These are phyloP conservation scores for Phortica magna DNA, from an alignment of 2,888 invertebrate genomes.

Conservation along the genomic window DNA sequence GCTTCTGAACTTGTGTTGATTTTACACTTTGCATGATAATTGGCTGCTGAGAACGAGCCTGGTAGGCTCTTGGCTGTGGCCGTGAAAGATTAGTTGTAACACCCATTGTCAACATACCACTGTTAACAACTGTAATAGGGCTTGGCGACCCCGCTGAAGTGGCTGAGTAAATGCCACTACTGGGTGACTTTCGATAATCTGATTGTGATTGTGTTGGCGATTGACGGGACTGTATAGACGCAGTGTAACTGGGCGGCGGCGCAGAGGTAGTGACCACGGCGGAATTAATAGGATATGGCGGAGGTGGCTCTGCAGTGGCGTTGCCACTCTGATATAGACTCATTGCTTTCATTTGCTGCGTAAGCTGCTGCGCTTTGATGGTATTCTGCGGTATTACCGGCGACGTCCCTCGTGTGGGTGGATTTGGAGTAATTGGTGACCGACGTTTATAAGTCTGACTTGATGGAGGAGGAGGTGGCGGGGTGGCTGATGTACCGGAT, in stretches of 20 bases:
- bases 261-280: slow-evolving; percentile 68
- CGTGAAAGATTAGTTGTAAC: slow-evolving; percentile 79
- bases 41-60: slow-evolving; percentile 93
- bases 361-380: slow-evolving; percentile 90
- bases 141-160: slow-evolving; percentile 91
- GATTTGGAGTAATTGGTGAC: slow-evolving; percentile 82
- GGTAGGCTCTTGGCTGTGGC: slow-evolving; percentile 90
- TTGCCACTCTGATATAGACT: slow-evolving; percentile 85
- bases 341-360: slow-evolving; percentile 92
- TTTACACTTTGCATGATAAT: slow-evolving; percentile 98
- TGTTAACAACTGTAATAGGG: slow-evolving; percentile 85
- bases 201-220: slow-evolving; percentile 87
- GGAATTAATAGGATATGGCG: slow-evolving; percentile 82
- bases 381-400: slow-evolving; percentile 77
- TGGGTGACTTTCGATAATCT: slow-evolving; percentile 91
- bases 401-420: slow-evolving; percentile 85
- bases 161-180: slow-evolving; percentile 91
- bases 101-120: slow-evolving; percentile 80
- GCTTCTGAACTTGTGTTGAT: slow-evolving; percentile 96
- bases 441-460: slow-evolving; percentile 87
- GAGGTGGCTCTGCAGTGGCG: slow-evolving; percentile 85
- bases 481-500: slow-evolving; percentile 79
- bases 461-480: slow-evolving; percentile 82
- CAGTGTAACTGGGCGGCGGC: slow-evolving; percentile 88
- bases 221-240: slow-evolving; percentile 91